Evolutionary conservation across 2,797 vertebrate species (phyloP), one percentile per base, ranked within the genome.

Genomic region (Simalia tracyae): DNA sequence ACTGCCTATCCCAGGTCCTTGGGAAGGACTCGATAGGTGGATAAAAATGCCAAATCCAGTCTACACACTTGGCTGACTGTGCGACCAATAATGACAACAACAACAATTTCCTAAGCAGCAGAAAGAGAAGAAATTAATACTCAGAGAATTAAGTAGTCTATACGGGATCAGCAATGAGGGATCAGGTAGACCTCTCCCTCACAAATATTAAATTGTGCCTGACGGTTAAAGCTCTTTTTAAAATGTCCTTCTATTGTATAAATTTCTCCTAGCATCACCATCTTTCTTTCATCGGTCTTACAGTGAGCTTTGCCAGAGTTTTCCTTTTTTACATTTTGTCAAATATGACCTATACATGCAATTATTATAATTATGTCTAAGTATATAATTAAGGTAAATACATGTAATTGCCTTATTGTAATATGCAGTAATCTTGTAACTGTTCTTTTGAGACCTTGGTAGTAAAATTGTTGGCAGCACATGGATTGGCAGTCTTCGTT

Each of bases 351-450:
- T 92, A 90, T 42, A 95, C 95, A 93, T 91, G 95, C 95, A 96
- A 96, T 96, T 96, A 97, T 22, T 85, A 95, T 96, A 95, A 94
- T 96, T 94, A 89, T 2, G 3, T 93, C 19, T 95, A 94, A 96
- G 72, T 93, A 72, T 0, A 95, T 95, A 95, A 96, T 95, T 96
- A 95, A 93, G 93, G 42, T 95, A 95, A 96, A 91, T 91, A 94
- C 3, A 8, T 91, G 50, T 95, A 95, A 95, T 94, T 96, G 93
- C 86, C 94, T 92, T 95, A 97, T 96, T 96, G 94, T 94, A 94
- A 90, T 89, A 93, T 59, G 3, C 54, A 63, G 94, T 93, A 93
- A 95, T 93, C 59, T 94, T 94, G 9, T 63, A 90, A 95, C 96
- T 93, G 46, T 6, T 9, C 60, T 95, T 89, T 94, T 92, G 5